A percentile compares a stretch with the other conserved stretches of the same genome.
These are phyloP conservation scores for Eupeodes latifasciatus DNA, from an alignment of 2,888 invertebrate genomes.

Conservation along the genomic window DNA sequence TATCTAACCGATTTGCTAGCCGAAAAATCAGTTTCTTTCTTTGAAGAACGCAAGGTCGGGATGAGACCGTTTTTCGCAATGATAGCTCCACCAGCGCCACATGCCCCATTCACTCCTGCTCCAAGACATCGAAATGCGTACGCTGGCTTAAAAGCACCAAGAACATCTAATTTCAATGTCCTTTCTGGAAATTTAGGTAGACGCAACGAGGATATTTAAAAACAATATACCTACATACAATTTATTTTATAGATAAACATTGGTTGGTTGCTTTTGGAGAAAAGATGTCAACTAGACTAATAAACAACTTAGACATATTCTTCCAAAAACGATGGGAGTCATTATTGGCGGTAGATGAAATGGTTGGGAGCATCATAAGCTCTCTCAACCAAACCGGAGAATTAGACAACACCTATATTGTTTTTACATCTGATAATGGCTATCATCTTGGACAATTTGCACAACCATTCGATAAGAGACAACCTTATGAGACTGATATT, in stretches of 20 bases:
- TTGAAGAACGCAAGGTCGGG: constrained; percentile 61
- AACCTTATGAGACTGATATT: constrained; percentile 95
- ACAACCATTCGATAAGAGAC: constrained; percentile 94
- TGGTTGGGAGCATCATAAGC: constrained; percentile 88
- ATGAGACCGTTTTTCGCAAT: constrained; percentile 89
- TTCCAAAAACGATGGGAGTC: constrained; percentile 92
- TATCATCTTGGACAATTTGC: constrained; percentile 96
- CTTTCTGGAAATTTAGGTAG: constrained; percentile 81
- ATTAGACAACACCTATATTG: constrained; percentile 90
- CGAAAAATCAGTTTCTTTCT: constrained; percentile 78
- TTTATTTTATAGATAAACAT: constrained; percentile 89
- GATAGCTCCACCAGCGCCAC: constrained; percentile 94
- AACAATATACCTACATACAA: neutral
- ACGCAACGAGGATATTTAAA: neutral
- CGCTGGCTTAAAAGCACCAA: constrained; percentile 86
- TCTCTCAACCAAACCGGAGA: constrained; percentile 85
- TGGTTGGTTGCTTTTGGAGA: constrained; percentile 89
- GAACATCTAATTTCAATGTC: constrained; percentile 89
- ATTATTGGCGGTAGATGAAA: constrained; percentile 93
- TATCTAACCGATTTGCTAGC: constrained; percentile 94
- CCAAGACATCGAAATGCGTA: constrained; percentile 88
- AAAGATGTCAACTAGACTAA: constrained; percentile 86
- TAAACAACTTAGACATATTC: constrained; percentile 88
- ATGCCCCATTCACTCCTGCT: constrained; percentile 94
- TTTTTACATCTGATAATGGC: constrained; percentile 96